Evolutionary conservation across 2,113 vertebrate genomes (phyloP).

Genomic region (Zosterops lateralis): DNA sequence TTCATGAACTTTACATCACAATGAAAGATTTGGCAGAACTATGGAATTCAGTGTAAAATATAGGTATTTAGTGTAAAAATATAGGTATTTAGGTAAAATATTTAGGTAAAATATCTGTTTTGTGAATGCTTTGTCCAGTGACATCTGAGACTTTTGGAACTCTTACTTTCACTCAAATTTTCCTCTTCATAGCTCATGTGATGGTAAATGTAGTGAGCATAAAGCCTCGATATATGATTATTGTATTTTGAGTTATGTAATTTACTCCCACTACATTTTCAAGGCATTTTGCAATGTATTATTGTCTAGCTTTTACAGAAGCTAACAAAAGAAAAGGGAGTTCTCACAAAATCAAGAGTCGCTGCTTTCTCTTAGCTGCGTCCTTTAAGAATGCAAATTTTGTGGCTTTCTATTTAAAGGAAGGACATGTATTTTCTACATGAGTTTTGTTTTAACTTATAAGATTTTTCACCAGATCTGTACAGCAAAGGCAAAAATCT

Average conservation of each 20-base stretch:
- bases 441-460: neutral
- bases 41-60: neutral
- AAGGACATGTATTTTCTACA: neutral
- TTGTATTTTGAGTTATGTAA: neutral
- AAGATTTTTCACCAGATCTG: neutral
- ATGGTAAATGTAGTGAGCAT: neutral
- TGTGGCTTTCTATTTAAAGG: neutral
- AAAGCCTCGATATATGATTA: neutral
- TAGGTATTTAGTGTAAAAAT: neutral
- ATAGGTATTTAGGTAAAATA: neutral
- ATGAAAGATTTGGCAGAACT: neutral
- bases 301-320: neutral
- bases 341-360: neutral
- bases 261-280: neutral
- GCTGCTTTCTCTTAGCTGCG: fast-evolving
- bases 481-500: neutral
- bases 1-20: neutral
- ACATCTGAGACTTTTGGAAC: neutral
- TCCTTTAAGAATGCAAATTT: neutral
- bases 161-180: neutral
- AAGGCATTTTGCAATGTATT: neutral
- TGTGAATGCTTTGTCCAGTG: neutral
- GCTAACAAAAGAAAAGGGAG: neutral
- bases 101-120: neutral
- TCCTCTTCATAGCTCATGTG: neutral